Conservation (phyloP, 2,888 invertebrate species). For the Bhutanitis thaidina region DNA sequence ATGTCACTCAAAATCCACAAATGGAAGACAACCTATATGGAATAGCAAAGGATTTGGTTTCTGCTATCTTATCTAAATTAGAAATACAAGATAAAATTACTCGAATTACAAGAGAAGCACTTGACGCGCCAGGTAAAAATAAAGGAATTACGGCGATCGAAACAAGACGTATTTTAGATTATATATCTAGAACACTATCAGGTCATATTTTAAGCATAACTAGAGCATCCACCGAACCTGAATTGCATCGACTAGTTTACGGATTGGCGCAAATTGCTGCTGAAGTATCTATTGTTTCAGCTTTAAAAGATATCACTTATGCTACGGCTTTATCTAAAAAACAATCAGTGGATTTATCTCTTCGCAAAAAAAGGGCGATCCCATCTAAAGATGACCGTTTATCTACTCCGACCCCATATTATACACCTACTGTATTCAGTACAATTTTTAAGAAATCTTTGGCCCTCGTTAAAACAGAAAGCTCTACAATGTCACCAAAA, state of each 20-base stretch:
- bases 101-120: conserved; percentile 64
- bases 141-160: conserved; percentile 72
- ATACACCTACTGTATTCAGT: conserved; percentile 41
- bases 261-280: conserved; percentile 72
- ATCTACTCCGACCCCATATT: conserved; percentile 29
- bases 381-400: conserved; percentile 19
- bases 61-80: conserved; percentile 64
- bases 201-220: conserved; percentile 65
- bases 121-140: conserved; percentile 66
- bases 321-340: conserved; percentile 64
- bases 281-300: conserved; percentile 68
- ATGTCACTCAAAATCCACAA: conserved; percentile 64
- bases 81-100: conserved; percentile 74
- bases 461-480: conserved; percentile 1
- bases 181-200: conserved; percentile 67
- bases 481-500: conserved; percentile 20
- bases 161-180: conserved; percentile 68
- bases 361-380: conserved; percentile 57
- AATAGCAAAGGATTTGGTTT: conserved; percentile 66
- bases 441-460: conserved; percentile 53
- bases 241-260: conserved; percentile 67
- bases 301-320: conserved; percentile 69
- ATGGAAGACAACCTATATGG: conserved; percentile 68
- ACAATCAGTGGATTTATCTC: conserved; percentile 63
- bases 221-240: conserved; percentile 67